A percentile compares a stretch with the other conserved stretches of the same genome.
Evolutionary conservation across 2,797 vertebrate genomes (phyloP).

Genomic region (Chelon auratus): DNA sequence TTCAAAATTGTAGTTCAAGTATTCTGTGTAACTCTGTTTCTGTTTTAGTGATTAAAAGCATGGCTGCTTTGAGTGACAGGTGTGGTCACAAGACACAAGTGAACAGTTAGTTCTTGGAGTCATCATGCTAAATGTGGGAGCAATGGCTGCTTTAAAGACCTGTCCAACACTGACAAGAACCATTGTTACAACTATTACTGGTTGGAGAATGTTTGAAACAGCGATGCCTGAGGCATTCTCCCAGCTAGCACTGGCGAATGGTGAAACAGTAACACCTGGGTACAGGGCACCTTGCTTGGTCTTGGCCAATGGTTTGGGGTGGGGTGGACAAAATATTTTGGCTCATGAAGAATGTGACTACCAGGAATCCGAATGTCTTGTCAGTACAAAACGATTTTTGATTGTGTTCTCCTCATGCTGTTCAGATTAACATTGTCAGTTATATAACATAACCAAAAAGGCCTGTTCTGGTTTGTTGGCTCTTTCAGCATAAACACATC

Average conservation of each 20-base stretch:
- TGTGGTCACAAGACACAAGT: no score
- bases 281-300: no score
- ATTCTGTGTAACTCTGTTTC: no score
- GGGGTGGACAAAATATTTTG: no score
- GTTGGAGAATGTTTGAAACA: neutral
- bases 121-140: neutral
- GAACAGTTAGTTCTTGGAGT: neutral
- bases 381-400: neutral
- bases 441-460: conserved; percentile 40
- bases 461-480: conserved; percentile 29
- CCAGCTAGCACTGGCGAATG: no score
- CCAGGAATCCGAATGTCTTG: neutral
- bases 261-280: no score
- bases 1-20: no score
- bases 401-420: conserved; percentile 8
- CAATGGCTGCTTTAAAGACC: neutral
- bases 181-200: no score
- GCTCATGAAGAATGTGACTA: neutral
- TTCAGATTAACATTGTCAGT: conserved; percentile 23
- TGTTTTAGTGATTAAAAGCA: no score
- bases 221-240: neutral
- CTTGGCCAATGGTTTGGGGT: no score
- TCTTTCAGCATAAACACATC: conserved; percentile 37
- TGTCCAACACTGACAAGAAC: neutral
- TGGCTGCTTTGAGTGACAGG: no score